Conservation (phyloP, 2,113 vertebrate species). For the Cinclus mexicanus region DNA sequence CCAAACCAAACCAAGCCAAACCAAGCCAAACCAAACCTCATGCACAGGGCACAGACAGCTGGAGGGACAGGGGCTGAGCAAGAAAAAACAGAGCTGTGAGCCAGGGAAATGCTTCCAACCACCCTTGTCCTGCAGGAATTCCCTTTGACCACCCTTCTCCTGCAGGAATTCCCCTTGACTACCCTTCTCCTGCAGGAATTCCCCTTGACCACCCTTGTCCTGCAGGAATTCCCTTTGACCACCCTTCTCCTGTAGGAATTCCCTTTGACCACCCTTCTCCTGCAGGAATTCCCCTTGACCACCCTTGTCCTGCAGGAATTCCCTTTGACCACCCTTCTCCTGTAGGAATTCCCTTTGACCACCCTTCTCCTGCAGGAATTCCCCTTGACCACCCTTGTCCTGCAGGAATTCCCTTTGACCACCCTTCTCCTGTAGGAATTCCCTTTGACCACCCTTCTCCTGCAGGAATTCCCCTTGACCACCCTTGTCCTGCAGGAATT, state of each 20-base stretch:
- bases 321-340: not conserved
- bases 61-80: rapidly evolving
- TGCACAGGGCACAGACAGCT: rapidly evolving
- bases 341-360: not conserved
- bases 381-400: not conserved
- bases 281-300: not conserved
- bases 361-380: not conserved
- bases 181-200: not conserved
- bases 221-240: not conserved
- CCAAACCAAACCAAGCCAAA: too few species aligned
- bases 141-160: too few species aligned
- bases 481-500: not conserved
- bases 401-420: not conserved
- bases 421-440: not conserved
- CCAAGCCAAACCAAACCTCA: too few species aligned
- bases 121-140: not conserved
- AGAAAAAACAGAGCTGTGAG: not conserved
- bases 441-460: not conserved
- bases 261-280: not conserved
- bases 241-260: not conserved
- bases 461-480: not conserved
- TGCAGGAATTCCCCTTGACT: too few species aligned
- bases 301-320: not conserved
- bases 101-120: not conserved
- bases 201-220: not conserved